Evolutionary conservation across 1,140 invertebrate species (phyloP).

Genomic region (Oedothorax gibbosus): DNA sequence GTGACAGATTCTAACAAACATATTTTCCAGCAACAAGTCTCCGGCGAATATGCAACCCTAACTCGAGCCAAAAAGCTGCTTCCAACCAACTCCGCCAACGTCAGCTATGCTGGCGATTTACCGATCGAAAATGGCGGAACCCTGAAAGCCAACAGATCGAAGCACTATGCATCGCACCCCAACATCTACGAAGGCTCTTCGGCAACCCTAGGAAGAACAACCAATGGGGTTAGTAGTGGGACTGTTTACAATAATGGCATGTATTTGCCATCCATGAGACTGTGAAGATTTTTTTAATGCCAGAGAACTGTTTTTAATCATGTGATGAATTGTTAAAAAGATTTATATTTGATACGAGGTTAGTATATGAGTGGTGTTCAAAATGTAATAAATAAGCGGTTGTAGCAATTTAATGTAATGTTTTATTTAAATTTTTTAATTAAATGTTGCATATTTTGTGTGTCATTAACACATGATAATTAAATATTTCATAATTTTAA

Average conservation of each 20-base stretch:
- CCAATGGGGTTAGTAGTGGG: constrained; percentile 3
- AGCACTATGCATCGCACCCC: constrained; percentile 48
- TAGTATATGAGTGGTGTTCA: no score
- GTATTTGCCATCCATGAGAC: constrained; percentile 45
- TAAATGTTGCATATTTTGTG: no score
- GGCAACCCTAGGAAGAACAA: neutral
- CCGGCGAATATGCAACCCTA: constrained; percentile 48
- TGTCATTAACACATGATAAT: no score
- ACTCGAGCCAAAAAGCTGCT: constrained; percentile 40
- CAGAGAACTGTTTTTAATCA: no score
- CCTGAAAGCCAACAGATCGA: constrained; percentile 18
- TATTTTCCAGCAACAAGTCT: neutral
- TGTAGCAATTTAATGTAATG: no score
- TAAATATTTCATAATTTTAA: no score
- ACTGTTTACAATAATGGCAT: constrained; percentile 38
- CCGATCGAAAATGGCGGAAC: constrained; percentile 37
- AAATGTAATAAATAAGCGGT: no score
- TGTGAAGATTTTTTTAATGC: constrained; percentile 6
- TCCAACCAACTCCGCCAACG: constrained; percentile 19
- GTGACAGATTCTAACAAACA: neutral
- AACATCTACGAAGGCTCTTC: constrained; percentile 32
- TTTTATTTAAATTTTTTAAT: no score
- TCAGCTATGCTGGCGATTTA: neutral
- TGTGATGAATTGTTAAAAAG: no score
- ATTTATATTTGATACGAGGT: no score